Evolutionary conservation across 2,113 vertebrate genomes (phyloP).

Genomic region (Pagrus major): DNA sequence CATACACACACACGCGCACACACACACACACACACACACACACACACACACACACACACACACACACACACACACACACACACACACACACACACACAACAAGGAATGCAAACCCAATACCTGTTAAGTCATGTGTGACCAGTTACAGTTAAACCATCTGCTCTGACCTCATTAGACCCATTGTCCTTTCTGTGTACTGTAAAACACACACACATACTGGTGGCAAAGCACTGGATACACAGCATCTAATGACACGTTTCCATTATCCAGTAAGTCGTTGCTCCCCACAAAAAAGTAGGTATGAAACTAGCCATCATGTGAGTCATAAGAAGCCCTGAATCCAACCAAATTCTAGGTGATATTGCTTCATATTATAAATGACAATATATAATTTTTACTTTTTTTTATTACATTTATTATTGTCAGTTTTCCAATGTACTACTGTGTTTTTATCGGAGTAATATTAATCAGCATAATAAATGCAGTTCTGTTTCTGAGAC

Average conservation of each 20-base stretch:
- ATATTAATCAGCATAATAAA: constrained; percentile 15
- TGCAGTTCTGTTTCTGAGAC: not conserved
- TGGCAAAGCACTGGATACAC: not conserved
- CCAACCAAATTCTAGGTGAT: not conserved
- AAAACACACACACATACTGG: not conserved
- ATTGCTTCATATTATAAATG: not conserved
- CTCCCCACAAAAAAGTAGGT: not conserved
- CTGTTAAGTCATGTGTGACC: constrained; percentile 67
- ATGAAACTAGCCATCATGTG: no score
- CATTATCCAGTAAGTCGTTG: not conserved
- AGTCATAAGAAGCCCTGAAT: not conserved
- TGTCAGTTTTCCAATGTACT: not conserved
- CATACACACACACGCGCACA: not conserved
- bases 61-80: not conserved
- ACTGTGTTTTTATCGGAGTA: not conserved
- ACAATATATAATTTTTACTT: not conserved
- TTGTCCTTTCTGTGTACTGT: constrained; percentile 42
- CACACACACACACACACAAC: not conserved
- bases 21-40: not conserved
- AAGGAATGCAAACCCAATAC: constrained; percentile 43
- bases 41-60: not conserved
- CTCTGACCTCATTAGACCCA: constrained; percentile 57
- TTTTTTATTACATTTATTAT: not conserved
- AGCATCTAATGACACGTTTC: not conserved
- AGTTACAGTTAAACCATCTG: constrained; percentile 65